phyloP scores from a whole-genome alignment of 2,797 vertebrate genomes.

The Alectoris magna region DNA sequence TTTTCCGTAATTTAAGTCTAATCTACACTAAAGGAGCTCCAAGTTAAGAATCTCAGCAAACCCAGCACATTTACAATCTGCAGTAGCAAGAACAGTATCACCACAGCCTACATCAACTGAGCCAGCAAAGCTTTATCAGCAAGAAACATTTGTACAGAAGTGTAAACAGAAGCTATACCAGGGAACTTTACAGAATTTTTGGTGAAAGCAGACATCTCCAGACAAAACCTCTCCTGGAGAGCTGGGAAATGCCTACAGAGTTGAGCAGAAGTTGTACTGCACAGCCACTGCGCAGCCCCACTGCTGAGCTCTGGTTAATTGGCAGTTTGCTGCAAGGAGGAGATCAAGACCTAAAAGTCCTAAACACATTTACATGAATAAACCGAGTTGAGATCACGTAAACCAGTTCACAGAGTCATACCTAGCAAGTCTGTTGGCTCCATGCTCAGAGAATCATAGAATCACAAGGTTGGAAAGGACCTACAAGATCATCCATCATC shows the following conservation, averaged over 20 bases:
- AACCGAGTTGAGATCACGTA: neutral
- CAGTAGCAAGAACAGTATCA: neutral
- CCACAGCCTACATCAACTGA: neutral
- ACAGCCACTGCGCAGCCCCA: accelerated
- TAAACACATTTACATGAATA: neutral
- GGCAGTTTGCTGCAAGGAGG: accelerated
- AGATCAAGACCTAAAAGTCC: neutral
- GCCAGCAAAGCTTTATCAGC: neutral
- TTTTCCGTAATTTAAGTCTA: neutral
- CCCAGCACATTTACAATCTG: neutral
- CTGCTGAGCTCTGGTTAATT: neutral
- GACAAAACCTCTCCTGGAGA: neutral
- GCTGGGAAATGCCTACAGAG: neutral
- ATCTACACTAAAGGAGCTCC: neutral
- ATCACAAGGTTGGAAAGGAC: too few species aligned
- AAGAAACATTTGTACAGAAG: neutral
- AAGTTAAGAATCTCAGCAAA: neutral
- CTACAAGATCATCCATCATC: too few species aligned
- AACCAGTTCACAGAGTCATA: neutral
- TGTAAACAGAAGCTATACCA: neutral
- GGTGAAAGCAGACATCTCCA: neutral
- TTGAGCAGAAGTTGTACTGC: neutral
- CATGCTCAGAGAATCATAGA: neutral
- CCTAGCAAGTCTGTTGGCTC: neutral
- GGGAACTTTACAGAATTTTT: neutral